Percentiles rank a stretch among this genome's conserved stretches.
These are phyloP conservation scores for Gari tellinella DNA, from an alignment of 2,888 invertebrate genomes.

Conservation along the genomic window DNA sequence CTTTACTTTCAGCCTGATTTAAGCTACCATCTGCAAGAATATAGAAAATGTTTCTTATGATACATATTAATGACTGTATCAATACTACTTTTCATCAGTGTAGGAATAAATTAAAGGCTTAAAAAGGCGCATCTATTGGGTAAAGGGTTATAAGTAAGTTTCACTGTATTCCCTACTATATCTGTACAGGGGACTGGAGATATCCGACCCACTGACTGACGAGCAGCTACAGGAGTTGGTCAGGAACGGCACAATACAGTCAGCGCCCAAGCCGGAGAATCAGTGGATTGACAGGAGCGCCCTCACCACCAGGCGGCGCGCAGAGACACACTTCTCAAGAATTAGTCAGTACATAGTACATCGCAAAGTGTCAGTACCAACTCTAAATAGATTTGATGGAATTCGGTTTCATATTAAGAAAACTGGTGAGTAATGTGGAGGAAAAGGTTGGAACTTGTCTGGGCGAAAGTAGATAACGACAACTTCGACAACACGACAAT, in stretches of 20 bases:
- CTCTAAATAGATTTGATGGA: slow-evolving; percentile 54
- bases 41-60: no score
- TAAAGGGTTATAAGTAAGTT: no score
- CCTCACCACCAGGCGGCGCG: slow-evolving; percentile 19
- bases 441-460: no score
- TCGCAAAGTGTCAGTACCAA: slow-evolving; percentile 41
- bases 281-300: slow-evolving; percentile 47
- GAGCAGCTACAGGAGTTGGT: slow-evolving; percentile 38
- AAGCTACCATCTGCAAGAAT: no score
- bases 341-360: slow-evolving; percentile 31
- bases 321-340: slow-evolving; percentile 43
- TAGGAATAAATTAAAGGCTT: no score
- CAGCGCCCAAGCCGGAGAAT: slow-evolving; percentile 16
- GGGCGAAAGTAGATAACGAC: no score
- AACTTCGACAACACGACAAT: no score
- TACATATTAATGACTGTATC: no score
- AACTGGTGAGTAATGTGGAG: slow-evolving; percentile 41
- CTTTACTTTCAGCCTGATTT: no score
- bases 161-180: background rate
- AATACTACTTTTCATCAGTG: no score
- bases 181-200: slow-evolving; percentile 51
- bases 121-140: no score
- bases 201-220: slow-evolving; percentile 49
- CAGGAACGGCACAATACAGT: slow-evolving; percentile 7
- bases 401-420: slow-evolving; percentile 58